Conservation (phyloP, 2,797 vertebrate genomes). For the Hemibagrus guttatus region DNA sequence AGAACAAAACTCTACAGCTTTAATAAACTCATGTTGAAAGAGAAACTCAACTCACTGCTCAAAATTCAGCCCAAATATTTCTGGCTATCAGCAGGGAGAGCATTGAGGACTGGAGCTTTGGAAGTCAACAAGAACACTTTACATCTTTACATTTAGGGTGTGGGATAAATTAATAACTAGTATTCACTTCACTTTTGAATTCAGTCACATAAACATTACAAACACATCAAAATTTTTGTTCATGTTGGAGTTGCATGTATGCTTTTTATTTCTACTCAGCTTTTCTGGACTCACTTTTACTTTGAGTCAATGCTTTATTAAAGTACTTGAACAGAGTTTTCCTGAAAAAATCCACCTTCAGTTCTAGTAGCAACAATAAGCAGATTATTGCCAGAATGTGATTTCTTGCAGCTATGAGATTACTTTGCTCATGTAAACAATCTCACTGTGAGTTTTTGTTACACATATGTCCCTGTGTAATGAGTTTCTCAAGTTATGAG, state of each 20-base stretch:
- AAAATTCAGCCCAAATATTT: not conserved
- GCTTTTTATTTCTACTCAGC: too few species aligned
- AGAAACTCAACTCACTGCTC: not conserved
- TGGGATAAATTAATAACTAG: too few species aligned
- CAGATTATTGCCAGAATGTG: not conserved
- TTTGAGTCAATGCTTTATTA: not conserved
- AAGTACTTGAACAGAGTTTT: not conserved
- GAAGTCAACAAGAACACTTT: not conserved
- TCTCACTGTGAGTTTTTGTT: not conserved
- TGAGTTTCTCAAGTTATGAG: slow-evolving; percentile 21
- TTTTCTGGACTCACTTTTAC: not conserved
- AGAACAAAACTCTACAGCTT: not conserved
- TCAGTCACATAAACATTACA: not conserved
- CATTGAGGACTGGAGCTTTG: not conserved
- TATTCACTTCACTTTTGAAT: not conserved
- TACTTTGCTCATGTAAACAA: not conserved
- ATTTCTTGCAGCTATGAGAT: slow-evolving; percentile 2
- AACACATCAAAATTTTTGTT: not conserved
- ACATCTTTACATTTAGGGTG: too few species aligned
- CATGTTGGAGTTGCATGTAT: not conserved
- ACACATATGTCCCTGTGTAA: not conserved
- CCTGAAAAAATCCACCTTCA: not conserved
- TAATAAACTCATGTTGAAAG: not conserved
- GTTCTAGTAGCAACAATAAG: not conserved
- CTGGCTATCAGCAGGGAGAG: not conserved